Evolutionary conservation across 2,797 vertebrate species (phyloP), one percentile per base, ranked within the genome.

Genomic region (Falco peregrinus): DNA sequence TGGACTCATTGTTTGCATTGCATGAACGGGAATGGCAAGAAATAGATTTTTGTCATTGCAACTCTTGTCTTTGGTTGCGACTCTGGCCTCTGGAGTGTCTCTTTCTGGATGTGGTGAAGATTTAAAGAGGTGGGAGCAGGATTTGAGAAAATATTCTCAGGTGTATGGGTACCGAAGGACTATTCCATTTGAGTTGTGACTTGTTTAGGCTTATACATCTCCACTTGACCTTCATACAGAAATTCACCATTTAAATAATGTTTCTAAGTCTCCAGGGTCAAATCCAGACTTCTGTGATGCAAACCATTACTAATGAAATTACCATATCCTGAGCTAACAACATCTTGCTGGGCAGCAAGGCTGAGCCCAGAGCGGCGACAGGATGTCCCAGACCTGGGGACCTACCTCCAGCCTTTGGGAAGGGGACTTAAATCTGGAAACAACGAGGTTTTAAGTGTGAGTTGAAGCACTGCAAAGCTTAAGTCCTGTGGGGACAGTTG

Each of bases 181-280:
- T 67, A 6, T 45, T 90, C 35, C 47, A 13, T 68, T 77, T 84
- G 18, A 77, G 28, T 60, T 20, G 28, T 31, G 75, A 47, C 50
- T 87, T 83, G 76, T 83, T 93, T 91, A 93, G 35, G 59, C 67
- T 84, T 68, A 69, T 64, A 60, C 29, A 85, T 56, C 63, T 84
- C 73, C 75, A 65, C 70, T 90, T 94, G 86, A 93, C 89, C 92
- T 89, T 89, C 56, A 16, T 35, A 47, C 71, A 65, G 80, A 91
- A 89, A 89, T 74, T 87, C 7, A 39, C n/a, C 41, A 71, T 79
- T 92, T 88, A 79, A 88, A 90, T 87, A 54, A 95, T 47, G 71
- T 87, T 95, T 78, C 31, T 35, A 35, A 64, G 69, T 92, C 95
- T 88, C 86, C 28, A 63, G 92, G 79, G 94, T 95, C 90, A 95